Evolutionary conservation across 1,140 invertebrate species (phyloP).

Genomic region (Panagrolaimus sp.): DNA sequence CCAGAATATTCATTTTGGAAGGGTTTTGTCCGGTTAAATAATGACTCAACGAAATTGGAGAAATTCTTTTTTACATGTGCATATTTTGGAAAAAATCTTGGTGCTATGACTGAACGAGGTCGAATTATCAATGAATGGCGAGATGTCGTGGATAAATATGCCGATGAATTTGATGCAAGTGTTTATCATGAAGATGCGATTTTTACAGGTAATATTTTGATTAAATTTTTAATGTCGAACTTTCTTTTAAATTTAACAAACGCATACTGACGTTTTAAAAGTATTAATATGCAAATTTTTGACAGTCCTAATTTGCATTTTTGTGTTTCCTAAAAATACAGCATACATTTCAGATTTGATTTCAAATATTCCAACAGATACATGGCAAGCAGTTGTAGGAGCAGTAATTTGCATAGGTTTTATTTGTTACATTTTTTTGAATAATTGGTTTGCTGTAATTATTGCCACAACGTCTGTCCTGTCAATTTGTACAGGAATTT

Average conservation of each 20-base stretch:
- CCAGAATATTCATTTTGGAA: conserved; percentile 53
- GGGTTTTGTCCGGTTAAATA: conserved; percentile 52
- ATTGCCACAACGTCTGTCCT: conserved; percentile 60
- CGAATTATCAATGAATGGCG: conserved; percentile 53
- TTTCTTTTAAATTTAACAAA: too few species aligned
- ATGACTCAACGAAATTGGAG: conserved; percentile 47
- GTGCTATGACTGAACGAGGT: conserved; percentile 51
- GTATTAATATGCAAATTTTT: too few species aligned
- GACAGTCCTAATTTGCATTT: too few species aligned
- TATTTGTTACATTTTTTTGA: conserved; percentile 61
- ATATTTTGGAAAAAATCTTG: conserved; percentile 52
- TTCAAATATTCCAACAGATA: conserved; percentile 60
- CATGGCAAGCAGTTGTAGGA: conserved; percentile 59
- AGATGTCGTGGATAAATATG: conserved; percentile 53
- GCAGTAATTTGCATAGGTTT: conserved; percentile 58
- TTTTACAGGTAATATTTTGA: conserved; percentile 30
- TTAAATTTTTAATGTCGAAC: too few species aligned
- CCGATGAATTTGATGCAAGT: conserved; percentile 48
- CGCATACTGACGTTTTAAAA: too few species aligned
- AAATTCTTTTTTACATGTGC: conserved; percentile 58
- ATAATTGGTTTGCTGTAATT: conserved; percentile 60
- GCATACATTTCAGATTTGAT: conserved; percentile 57
- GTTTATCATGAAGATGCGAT: conserved; percentile 56
- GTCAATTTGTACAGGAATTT: conserved; percentile 60
- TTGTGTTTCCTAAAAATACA: too few species aligned